A percentile compares a stretch with the other conserved stretches of the same genome.
Evolutionary conservation across 2,888 invertebrate genomes (phyloP).

Genomic region (Syrista parreyssii): DNA sequence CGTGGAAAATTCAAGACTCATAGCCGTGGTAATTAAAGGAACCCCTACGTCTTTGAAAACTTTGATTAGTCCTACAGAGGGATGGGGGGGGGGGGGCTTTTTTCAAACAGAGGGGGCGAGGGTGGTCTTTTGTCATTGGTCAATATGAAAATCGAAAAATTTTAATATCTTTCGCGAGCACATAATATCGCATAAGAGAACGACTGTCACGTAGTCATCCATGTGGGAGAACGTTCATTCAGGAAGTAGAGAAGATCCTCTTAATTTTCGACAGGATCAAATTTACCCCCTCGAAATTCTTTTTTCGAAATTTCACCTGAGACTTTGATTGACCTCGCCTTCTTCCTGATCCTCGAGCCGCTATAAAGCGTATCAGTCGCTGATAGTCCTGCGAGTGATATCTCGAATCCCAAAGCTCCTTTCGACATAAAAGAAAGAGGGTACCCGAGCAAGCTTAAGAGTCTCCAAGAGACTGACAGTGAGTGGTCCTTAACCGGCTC

Average conservation of each 20-base stretch:
- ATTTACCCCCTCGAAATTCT: background rate
- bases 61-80: constrained; percentile 16
- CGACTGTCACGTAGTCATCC: background rate
- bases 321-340: background rate
- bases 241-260: background rate
- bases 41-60: constrained; percentile 22
- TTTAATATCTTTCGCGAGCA: background rate
- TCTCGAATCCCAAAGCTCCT: background rate
- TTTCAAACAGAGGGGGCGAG: background rate
- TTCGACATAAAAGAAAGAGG: background rate
- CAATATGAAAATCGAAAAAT: background rate
- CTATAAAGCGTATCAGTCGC: background rate
- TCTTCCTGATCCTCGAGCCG: background rate
- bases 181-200: background rate
- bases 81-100: no score
- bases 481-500: background rate
- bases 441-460: background rate
- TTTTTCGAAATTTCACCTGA: background rate
- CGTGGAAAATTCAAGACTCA: constrained; percentile 12
- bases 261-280: background rate
- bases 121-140: background rate
- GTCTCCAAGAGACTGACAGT: background rate
- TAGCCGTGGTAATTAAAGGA: constrained; percentile 30
- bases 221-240: no score
- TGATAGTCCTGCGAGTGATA: background rate